Evolutionary conservation across 2,113 vertebrate genomes (phyloP), one percentile per base, ranked within the genome.

Genomic region (Chlorodrepanis virens): DNA sequence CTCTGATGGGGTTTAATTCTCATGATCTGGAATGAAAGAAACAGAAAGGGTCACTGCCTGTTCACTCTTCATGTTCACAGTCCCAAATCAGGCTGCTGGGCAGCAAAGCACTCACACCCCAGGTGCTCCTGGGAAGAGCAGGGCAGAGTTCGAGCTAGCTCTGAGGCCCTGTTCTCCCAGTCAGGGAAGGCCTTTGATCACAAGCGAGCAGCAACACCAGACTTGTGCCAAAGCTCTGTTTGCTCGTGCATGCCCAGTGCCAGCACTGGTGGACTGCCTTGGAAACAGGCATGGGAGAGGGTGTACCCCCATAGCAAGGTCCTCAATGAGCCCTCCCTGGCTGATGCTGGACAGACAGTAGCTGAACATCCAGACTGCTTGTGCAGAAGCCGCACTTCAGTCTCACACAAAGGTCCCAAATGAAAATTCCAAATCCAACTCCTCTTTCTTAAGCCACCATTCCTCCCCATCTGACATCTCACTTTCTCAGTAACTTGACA

Each of bases 1-100:
- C 98, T 97, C 92, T 98, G 98, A 94, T 98, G 98, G 93, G 97
- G 98, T 98, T 98, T 99, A 98, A 99, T 98, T 98, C 98, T 99
- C 98, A 99, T 99, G 88, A 99, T 99, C 99, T 99, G 97, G 50
- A 97, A 96, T 88, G 81, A 95, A 96, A 97, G 97, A 97, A 97
- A 95, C 89, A 96, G 78, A 96, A 45, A 95, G 78, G 89, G 85
- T 93, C 94, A 96, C 81, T 78, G 87, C 75, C 85, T 70, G 71
- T 84, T 89, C 75, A 70, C 81, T 89, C 70, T 39, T 90, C 42
- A 76, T 77, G 93, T 10, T 75, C 93, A 94, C 67, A 89, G 77
- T 79, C 59, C 72, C 75, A 90, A 77, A 68, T 35, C 52, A 93
- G 80, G 57, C 93, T 3, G 4, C 80, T 82, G 88, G 20, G 4